Conservation (phyloP, 2,888 invertebrate genomes). For the Napeogenes sylphis region DNA sequence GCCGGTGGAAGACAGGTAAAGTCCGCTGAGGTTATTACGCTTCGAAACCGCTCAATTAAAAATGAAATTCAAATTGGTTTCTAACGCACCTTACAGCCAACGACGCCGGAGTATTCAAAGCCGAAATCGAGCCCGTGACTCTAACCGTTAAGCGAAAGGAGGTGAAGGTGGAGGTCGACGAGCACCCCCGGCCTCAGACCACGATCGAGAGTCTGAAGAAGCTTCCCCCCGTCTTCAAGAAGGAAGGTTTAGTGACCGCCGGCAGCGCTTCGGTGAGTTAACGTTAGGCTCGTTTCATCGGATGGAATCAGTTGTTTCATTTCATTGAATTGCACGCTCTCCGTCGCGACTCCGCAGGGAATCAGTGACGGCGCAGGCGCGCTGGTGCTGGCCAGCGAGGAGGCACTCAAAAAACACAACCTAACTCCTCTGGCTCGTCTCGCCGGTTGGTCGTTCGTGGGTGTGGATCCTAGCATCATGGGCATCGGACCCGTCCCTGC, state of each 20-base stretch:
- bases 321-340: neutral
- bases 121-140: conserved; percentile 91
- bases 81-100: conserved; percentile 79
- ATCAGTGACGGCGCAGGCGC: conserved; percentile 98
- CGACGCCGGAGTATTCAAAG: conserved; percentile 91
- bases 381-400: conserved; percentile 93
- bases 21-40: no score
- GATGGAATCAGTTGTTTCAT: neutral
- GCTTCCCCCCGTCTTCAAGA: conserved; percentile 93
- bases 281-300: neutral
- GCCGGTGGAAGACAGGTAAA: conserved; percentile 89
- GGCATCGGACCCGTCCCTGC: conserved; percentile 98
- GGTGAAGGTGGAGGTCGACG: conserved; percentile 89
- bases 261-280: conserved; percentile 92
- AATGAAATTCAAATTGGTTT: neutral
- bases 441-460: conserved; percentile 93
- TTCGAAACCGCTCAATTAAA: no score
- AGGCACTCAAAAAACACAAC: conserved; percentile 83
- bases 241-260: conserved; percentile 95
- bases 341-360: conserved; percentile 78
- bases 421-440: conserved; percentile 94
- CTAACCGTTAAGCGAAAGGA: conserved; percentile 90
- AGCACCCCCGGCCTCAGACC: conserved; percentile 94
- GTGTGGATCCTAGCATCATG: conserved; percentile 98
- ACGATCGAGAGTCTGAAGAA: conserved; percentile 91